A percentile compares a stretch with the other conserved stretches of the same genome.
phyloP scores from a whole-genome alignment of 2,797 vertebrate genomes.

The Pseudochromis fuscus region DNA sequence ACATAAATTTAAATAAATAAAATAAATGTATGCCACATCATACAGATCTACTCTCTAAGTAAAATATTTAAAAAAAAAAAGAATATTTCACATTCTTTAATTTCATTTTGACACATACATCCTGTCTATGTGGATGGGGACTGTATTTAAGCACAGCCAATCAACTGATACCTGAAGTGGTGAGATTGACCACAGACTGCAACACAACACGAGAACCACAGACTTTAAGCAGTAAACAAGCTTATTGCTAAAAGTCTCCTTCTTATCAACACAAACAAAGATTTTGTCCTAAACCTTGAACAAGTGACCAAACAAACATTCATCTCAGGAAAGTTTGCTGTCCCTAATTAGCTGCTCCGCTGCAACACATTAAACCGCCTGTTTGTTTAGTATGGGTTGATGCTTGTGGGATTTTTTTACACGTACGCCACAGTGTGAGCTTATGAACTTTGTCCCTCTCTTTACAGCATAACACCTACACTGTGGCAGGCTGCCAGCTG shows the following conservation, averaged over 20 bases:
- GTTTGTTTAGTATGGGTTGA: background rate
- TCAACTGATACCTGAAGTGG: background rate
- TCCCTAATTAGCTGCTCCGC: background rate
- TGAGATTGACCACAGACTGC: background rate
- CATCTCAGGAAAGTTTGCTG: background rate
- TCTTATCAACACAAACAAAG: background rate
- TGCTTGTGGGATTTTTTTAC: background rate
- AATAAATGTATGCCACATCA: no score
- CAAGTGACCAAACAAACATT: background rate
- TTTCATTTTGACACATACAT: no score
- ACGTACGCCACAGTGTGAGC: background rate
- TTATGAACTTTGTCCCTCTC: background rate
- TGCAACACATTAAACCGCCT: background rate
- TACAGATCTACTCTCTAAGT: no score
- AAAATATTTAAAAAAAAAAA: no score
- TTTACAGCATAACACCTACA: slow-evolving; percentile 4
- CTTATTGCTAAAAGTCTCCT: background rate
- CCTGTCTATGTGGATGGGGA: no score
- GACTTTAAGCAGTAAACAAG: background rate
- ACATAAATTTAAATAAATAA: no score
- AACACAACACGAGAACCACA: background rate
- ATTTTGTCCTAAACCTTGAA: background rate
- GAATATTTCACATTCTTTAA: no score
- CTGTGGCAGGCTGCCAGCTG: slow-evolving; percentile 5
- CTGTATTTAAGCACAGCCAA: background rate